These are phyloP conservation scores for Chrysaora quinquecirrha DNA, from an alignment of 30 jellyfish, hydroid and myxozoan species.

Conservation along the genomic window DNA sequence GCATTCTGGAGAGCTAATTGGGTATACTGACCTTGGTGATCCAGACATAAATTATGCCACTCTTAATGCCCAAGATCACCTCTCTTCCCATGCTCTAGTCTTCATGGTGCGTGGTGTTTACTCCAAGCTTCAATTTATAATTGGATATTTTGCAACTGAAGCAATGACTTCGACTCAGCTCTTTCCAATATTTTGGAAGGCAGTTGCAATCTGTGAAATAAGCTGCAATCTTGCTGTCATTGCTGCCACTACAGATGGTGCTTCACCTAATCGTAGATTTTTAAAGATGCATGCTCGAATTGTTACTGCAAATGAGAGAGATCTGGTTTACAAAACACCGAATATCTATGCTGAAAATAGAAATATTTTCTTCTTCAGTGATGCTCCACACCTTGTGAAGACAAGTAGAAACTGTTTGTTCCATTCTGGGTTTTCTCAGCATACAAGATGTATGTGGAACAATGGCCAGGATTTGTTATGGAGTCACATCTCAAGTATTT, in stretches of 20 bases:
- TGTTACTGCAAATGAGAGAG: conserved; percentile 32
- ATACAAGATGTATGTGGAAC: conserved; percentile 52
- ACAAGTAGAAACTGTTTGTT: conserved; percentile 40
- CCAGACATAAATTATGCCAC: not conserved
- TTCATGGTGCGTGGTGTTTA: conserved; percentile 15
- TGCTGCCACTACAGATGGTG: conserved; percentile 16
- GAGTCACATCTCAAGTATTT: conserved; percentile 35
- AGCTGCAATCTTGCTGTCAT: conserved; percentile 6
- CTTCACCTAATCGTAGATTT: conserved; percentile 21
- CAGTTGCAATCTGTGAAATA: conserved; percentile 2
- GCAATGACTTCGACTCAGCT: conserved; percentile 5
- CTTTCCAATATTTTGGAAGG: conserved; percentile 21
- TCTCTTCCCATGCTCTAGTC: conserved; percentile 32
- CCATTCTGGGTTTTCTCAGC: conserved; percentile 16
- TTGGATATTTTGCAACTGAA: conserved; percentile 17
- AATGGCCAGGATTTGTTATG: conserved; percentile 44
- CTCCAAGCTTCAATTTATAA: not conserved
- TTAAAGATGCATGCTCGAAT: conserved; percentile 47
- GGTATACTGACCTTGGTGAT: conserved; percentile 51
- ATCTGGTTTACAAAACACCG: conserved; percentile 41
- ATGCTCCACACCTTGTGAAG: conserved; percentile 58
- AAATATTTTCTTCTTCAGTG: conserved; percentile 46
- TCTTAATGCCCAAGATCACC: not conserved
- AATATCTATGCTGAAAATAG: conserved; percentile 42
- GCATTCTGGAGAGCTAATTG: conserved; percentile 52